Conservation (phyloP, 2,797 vertebrate species). For the Paguma larvata region DNA sequence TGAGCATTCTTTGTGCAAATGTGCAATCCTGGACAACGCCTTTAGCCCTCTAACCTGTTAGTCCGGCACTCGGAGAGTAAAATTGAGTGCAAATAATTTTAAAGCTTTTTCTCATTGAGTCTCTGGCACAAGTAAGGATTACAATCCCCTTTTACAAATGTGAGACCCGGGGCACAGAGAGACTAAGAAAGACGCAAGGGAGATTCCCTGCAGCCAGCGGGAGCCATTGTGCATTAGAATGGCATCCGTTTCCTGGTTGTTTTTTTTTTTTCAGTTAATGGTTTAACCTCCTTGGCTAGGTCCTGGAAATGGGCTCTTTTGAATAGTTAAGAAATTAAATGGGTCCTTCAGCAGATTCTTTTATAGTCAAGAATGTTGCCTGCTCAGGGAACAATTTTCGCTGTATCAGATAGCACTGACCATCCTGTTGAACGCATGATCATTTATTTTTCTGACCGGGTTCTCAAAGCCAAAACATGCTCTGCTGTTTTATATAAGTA, state of each 20-base stretch:
- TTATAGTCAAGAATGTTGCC: conserved; percentile 43
- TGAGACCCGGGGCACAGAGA: neutral
- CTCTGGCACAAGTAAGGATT: conserved; percentile 22
- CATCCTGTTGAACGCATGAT: neutral
- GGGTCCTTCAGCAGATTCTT: conserved; percentile 42
- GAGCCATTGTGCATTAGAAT: neutral
- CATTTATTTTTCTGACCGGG: neutral
- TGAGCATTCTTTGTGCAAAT: conserved; percentile 83
- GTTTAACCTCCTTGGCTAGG: neutral
- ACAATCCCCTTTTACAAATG: neutral
- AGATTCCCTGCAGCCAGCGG: neutral
- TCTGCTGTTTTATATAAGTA: neutral
- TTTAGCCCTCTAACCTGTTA: conserved; percentile 69
- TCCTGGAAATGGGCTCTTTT: conserved; percentile 2
- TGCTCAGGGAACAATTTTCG: conserved; percentile 34
- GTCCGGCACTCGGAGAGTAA: neutral
- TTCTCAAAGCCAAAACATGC: conserved; percentile 4
- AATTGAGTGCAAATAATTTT: neutral
- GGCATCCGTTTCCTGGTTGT: neutral
- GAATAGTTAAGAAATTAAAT: neutral
- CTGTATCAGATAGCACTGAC: neutral
- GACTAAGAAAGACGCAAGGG: neutral
- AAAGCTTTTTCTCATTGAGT: conserved; percentile 8
- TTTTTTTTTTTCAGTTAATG: neutral
- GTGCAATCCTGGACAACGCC: conserved; percentile 21